Evolutionary conservation across 2,888 invertebrate genomes (phyloP), one percentile per base, ranked within the genome.

Genomic region (Cephus sareptanus): DNA sequence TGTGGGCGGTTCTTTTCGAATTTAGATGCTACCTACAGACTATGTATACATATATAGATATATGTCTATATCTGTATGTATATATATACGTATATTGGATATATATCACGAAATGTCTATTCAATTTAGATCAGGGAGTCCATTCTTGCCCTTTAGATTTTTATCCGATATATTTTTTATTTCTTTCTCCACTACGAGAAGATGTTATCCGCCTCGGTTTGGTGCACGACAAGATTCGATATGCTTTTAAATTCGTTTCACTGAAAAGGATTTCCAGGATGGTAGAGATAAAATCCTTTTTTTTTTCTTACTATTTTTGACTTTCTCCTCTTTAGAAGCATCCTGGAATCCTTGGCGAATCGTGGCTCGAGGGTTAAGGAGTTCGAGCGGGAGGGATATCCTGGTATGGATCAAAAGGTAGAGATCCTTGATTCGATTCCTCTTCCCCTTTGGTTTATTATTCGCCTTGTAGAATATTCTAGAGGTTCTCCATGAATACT

Each of bases 21-120:
- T 23, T 23, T 56, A 56, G 56, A 56, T 56, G 56, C 56, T 56
- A 56, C 56, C 56, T 56, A 56, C 9, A 2, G 15, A 23, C 79
- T 73, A 9, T 56, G 34, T 11, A 35, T 35, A 35, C 11, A 34
- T 35, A 35, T 35, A 34, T 34, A 34, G 34, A 34, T 34, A 34
- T 34, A 34, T 35, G 34, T 71, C 37, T 73, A 75, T 75, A 6
- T 68, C 2, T 69, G 34, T 34, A 69, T 69, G 34, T 68, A 34
- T 75, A 13, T 34, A 35, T 76, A 70, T 34, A 37, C 30, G 56
- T 70, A 37, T 31, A 73, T 11, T 11, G 71, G 77, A 78, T 73
- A 79, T 79, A 80, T 74, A 76, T 76, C 78, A 78, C 81, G 79
- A 75, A 76, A 81, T 80, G 80, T 70, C 77, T 76, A 81, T 81